Evolutionary conservation across 2,888 invertebrate genomes (phyloP), one percentile per base, ranked within the genome.

Genomic region (Hoplodrina blanda): DNA sequence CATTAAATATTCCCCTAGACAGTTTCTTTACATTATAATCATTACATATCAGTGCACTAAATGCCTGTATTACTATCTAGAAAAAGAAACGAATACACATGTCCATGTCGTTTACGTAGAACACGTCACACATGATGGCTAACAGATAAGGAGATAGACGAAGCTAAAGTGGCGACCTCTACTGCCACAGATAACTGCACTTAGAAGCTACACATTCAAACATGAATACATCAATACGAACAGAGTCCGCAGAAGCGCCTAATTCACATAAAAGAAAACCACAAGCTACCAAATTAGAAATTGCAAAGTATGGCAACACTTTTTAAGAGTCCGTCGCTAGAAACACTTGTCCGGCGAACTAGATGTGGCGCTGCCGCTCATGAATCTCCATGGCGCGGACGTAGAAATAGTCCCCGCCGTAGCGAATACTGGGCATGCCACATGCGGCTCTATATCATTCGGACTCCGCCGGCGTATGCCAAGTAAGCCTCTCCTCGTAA

Each of bases 401-500:
- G 44, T 69, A 77, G 53, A 64, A 68, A 41, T 73, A 78, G 46
- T 78, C 78, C 19, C 78, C 78, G 11, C 71, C 78, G 2, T 78
- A 78, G 17, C 61, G 66, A 49, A 76, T 76, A 52, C 76, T 69
- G 4, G 69, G 63, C 78, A 72, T 68, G 53, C 64, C 69, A 72
- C 72, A 70, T 4, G 62, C 57, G 13, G 52, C 76, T 62, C 82
- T 69, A 13, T 69, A 77, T 93, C 90, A 92, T 73, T 92, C 91
- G 0, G 92, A 87, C 76, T 95, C 95, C 0, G 92, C 87, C 1
- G 98, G 98, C 62, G 98, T 97, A 91, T 99, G 99, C 99, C 99
- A 99, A 60, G 99, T 99, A 33, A 99, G 97, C 83, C 99, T 96
- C 90, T 99, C 99, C 91, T 99, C 99, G 89, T 99, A 99, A 93